Conservation (phyloP, 1,140 invertebrate species). For the Thereuonema tuberculata region DNA sequence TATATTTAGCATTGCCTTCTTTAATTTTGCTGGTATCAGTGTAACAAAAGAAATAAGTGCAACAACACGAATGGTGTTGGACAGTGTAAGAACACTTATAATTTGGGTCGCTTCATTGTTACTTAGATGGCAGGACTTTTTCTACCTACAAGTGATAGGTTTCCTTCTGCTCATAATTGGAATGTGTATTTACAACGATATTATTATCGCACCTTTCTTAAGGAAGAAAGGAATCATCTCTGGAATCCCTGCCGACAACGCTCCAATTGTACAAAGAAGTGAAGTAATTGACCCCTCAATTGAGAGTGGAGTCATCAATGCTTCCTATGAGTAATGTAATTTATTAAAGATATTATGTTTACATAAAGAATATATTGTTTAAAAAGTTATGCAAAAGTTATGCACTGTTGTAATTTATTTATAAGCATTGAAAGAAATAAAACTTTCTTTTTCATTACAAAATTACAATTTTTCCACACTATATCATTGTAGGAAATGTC, state of each 20-base stretch:
- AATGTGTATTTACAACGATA: slow-evolving; percentile 61
- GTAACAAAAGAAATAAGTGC: slow-evolving; percentile 90
- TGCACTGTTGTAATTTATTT: too few relatives aligned
- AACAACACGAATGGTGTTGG: slow-evolving; percentile 82
- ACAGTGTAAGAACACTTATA: slow-evolving; percentile 73
- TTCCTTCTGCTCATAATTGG: slow-evolving; percentile 56
- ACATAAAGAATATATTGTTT: too few relatives aligned
- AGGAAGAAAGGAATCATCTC: slow-evolving; percentile 10
- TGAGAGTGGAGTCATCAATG: background rate
- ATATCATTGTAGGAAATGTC: too few relatives aligned
- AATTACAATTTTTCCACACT: too few relatives aligned
- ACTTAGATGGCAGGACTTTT: slow-evolving; percentile 62
- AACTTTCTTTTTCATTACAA: too few relatives aligned
- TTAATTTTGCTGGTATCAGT: slow-evolving; percentile 89
- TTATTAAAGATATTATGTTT: too few relatives aligned
- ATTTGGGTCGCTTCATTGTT: slow-evolving; percentile 70
- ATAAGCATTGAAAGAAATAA: too few relatives aligned
- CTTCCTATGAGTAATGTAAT: too few relatives aligned
- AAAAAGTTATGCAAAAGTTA: too few relatives aligned
- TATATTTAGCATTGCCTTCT: slow-evolving; percentile 85
- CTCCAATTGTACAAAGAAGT: too few relatives aligned
- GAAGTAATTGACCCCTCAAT: background rate
- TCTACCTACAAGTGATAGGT: slow-evolving; percentile 62
- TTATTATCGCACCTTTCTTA: slow-evolving; percentile 35
- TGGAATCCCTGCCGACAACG: too few relatives aligned